Evolutionary conservation across 2,888 invertebrate species (phyloP), one percentile per base, ranked within the genome.

Genomic region (Siphonodentalium dalli): DNA sequence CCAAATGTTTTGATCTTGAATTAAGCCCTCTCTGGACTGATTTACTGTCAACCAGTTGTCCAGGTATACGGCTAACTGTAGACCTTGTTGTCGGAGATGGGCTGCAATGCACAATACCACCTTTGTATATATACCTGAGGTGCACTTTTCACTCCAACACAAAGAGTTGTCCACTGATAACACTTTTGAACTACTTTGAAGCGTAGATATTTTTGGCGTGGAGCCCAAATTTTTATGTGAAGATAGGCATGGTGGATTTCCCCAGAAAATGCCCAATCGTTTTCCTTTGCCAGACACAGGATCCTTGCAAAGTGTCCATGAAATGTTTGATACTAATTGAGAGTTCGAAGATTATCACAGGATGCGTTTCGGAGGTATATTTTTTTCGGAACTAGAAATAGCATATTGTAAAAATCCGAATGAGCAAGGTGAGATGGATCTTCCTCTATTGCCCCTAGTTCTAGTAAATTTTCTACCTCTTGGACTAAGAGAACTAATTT

Each of bases 291-390:
- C 29, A 48, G 39, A 31, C 52, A 48, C 18, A 51, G 11, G 4
- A 61, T 55, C 31, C 41, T 42, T 38, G 43, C 37, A 58, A 39
- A n/a, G 39, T 35, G 18, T 58, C 58, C 58, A 61, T 54, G 48
- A 61, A 61, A 45, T 58, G 54, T 45, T 51, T 58, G 48, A 49
- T 47, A 61, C 28, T 31, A 18, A 44, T 61, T 61, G 18, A 61
- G 55, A 23, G 52, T 54, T 49, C 33, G 51, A 20, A 41, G 42
- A 58, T 58, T 15, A 61, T 54, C 7, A 61, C 52, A 5, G 61
- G 52, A 46, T 56, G 48, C 26, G 53, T 20, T 34, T 27, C 45
- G 24, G 44, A 7, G 43, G 29, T 11, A 51, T 13, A 29, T 51
- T 47, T 49, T 54, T 40, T 58, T 51, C 1, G 47, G 46, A 3